Conservation (phyloP, 2,113 vertebrate species). For the Podilymbus podiceps region DNA sequence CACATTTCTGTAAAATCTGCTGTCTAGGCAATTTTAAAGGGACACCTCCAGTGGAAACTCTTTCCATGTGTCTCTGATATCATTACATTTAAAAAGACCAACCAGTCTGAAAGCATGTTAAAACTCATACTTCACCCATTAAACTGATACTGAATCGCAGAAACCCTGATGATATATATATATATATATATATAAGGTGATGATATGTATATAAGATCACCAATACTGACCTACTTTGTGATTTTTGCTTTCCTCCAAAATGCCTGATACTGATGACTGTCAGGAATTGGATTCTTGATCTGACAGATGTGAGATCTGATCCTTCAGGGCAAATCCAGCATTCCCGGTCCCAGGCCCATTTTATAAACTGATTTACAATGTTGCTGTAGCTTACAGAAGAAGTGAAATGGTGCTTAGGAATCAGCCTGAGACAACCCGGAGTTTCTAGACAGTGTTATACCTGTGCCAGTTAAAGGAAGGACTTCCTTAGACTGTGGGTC, state of each 20-base stretch:
- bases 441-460: background rate
- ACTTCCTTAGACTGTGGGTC: background rate
- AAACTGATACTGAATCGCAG: background rate
- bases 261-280: background rate
- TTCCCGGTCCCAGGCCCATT: background rate
- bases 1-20: background rate
- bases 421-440: background rate
- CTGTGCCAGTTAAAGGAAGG: background rate
- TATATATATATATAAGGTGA: background rate
- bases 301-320: background rate
- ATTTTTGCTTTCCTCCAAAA: background rate
- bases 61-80: background rate
- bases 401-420: background rate
- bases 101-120: background rate
- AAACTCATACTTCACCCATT: accelerated
- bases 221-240: background rate
- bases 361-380: background rate
- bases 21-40: background rate
- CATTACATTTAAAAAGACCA: background rate
- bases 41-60: background rate
- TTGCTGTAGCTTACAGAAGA: background rate
- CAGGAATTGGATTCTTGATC: background rate
- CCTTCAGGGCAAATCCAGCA: background rate
- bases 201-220: background rate
- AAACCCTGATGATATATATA: background rate